Evolutionary conservation across 2,888 invertebrate species (phyloP).

Genomic region (Nasonovia ribisnigri): DNA sequence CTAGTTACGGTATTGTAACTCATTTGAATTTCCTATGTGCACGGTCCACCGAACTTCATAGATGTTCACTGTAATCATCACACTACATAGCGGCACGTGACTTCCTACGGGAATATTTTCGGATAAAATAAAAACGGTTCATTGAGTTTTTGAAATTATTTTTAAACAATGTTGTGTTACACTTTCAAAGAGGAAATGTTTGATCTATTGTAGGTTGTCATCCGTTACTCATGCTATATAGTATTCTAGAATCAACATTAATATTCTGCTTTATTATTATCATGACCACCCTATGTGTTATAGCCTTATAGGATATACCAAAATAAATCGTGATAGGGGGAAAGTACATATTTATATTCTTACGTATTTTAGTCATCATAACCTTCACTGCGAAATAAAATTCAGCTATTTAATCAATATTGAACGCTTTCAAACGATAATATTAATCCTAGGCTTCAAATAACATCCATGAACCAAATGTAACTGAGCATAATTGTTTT

Average conservation of each 20-base stretch:
- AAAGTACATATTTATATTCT: slow-evolving; percentile 28
- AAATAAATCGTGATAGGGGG: slow-evolving; percentile 46
- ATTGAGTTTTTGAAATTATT: slow-evolving; percentile 58
- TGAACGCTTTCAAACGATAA: slow-evolving; percentile 31
- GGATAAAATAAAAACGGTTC: slow-evolving; percentile 56
- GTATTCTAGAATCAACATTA: slow-evolving; percentile 34
- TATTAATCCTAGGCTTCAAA: slow-evolving; percentile 10
- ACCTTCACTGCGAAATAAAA: neutral
- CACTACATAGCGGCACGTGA: slow-evolving; percentile 52
- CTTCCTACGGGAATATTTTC: slow-evolving; percentile 60
- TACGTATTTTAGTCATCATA: slow-evolving; percentile 2
- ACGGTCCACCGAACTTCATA: slow-evolving; percentile 60
- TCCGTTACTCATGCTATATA: slow-evolving; percentile 38
- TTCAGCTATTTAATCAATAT: neutral
- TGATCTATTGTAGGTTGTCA: slow-evolving; percentile 61
- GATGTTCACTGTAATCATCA: slow-evolving; percentile 29
- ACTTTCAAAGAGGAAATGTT: slow-evolving; percentile 50
- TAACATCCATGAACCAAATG: neutral
- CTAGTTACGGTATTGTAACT: slow-evolving; percentile 61
- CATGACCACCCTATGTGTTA: slow-evolving; percentile 24
- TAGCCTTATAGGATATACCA: neutral
- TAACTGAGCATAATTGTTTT: slow-evolving; percentile 6
- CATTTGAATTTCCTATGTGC: slow-evolving; percentile 56
- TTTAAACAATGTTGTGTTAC: slow-evolving; percentile 39
- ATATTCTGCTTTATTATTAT: slow-evolving; percentile 48